A percentile compares a stretch with the other conserved stretches of the same genome.
These are phyloP conservation scores for Zosterops hypoxanthus DNA, from an alignment of 2,113 vertebrate species.

Conservation along the genomic window DNA sequence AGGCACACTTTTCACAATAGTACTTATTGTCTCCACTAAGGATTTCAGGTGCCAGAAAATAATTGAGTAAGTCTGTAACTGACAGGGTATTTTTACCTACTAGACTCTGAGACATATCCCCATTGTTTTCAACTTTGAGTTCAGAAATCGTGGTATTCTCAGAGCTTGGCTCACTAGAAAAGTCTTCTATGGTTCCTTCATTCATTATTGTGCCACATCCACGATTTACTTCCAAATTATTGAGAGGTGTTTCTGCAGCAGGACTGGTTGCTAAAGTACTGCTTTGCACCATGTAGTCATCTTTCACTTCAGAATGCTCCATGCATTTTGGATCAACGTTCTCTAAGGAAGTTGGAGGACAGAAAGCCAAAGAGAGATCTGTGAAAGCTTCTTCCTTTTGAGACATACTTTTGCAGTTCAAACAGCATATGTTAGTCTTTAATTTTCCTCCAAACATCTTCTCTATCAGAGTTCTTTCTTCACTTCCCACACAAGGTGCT, in stretches of 20 bases:
- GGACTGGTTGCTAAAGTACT: background rate
- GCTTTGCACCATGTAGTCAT: conserved; percentile 41
- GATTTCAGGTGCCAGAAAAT: conserved; percentile 95
- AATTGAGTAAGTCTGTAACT: conserved; percentile 92
- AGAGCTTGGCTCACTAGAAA: conserved; percentile 38
- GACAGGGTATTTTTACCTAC: conserved; percentile 76
- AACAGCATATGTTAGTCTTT: conserved; percentile 89
- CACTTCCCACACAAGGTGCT: background rate
- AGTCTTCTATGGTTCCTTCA: conserved; percentile 38
- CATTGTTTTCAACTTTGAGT: conserved; percentile 31
- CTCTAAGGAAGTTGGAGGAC: conserved; percentile 79
- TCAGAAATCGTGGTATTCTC: conserved; percentile 43
- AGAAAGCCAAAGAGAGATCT: conserved; percentile 94
- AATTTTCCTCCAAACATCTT: conserved; percentile 93
- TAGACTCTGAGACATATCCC: conserved; percentile 69
- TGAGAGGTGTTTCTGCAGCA: conserved; percentile 25
- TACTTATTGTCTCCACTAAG: conserved; percentile 96
- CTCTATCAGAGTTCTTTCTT: conserved; percentile 88
- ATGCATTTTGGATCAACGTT: conserved; percentile 41
- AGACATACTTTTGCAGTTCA: conserved; percentile 90
- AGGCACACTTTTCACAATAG: conserved; percentile 93
- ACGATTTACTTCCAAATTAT: conserved; percentile 20
- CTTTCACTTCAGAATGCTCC: conserved; percentile 30
- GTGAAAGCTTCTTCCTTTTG: conserved; percentile 96
- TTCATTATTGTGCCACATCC: conserved; percentile 33